Percentiles rank a stretch among this genome's conserved stretches.
Evolutionary conservation across 2,797 vertebrate genomes (phyloP).

Genomic region (Todus mexicanus): DNA sequence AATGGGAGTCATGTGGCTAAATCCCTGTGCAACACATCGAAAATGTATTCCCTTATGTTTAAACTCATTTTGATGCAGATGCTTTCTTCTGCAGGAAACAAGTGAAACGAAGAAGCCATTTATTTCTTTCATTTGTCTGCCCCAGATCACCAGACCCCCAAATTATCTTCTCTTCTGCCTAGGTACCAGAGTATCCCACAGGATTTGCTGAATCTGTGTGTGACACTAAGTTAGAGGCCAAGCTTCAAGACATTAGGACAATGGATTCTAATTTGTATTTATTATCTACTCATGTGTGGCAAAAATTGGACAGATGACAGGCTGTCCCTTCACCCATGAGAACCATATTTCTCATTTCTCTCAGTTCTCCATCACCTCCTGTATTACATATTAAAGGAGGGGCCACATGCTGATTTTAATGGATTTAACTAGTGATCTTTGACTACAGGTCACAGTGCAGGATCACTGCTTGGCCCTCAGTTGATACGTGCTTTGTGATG

Average conservation of each 20-base stretch:
- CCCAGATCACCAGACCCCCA: constrained; percentile 9
- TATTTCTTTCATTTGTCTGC: constrained; percentile 54
- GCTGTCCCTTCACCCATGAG: constrained; percentile 22
- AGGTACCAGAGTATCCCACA: background rate
- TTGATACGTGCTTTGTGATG: background rate
- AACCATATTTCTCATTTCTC: background rate
- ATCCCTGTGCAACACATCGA: constrained; percentile 58
- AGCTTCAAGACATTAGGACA: constrained; percentile 8
- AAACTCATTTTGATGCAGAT: constrained; percentile 60
- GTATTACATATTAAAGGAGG: background rate
- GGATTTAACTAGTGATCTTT: background rate
- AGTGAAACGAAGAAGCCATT: constrained; percentile 18
- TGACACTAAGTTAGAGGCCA: constrained; percentile 22
- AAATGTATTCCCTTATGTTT: constrained; percentile 65
- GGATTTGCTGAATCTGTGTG: background rate
- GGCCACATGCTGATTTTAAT: background rate
- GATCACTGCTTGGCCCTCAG: background rate
- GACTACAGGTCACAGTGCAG: background rate
- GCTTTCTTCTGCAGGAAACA: constrained; percentile 52
- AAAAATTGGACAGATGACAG: constrained; percentile 23
- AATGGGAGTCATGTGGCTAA: constrained; percentile 62
- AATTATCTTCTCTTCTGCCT: background rate
- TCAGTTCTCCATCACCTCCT: background rate
- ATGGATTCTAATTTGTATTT: constrained; percentile 42
- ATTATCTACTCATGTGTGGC: constrained; percentile 7